Evolutionary conservation across 2,113 vertebrate genomes (phyloP), one percentile per base, ranked within the genome.

Genomic region (Murina feae): DNA sequence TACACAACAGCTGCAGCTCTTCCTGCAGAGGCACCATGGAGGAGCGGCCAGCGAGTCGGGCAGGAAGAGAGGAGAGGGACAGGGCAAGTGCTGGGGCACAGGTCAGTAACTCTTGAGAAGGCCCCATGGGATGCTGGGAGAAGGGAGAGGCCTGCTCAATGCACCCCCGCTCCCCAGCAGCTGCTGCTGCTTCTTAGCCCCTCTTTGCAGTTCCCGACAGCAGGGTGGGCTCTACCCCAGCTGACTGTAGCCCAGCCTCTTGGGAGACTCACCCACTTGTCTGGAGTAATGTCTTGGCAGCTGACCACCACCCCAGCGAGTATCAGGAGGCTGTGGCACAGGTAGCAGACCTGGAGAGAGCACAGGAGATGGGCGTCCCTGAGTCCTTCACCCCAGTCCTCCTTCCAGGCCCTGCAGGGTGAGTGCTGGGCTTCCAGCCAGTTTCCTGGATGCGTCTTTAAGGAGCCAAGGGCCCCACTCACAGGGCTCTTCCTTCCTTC

Each of bases 281-380:
- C 86, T 17, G 88, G 78, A 86, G 97, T 81, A 1, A 97, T 80
- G 2, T 63, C 89, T 93, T 96, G 69, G 78, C 93, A 76, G 91
- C 94, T 94, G 87, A 98, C 97, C 28, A 96, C 95, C 25, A 90
- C 49, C 11, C 92, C 96, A 1, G 97, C 95, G 68, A 97, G 97
- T 8, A 35, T 96, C 93, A 97, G 95, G 79, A 98, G 97, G 91
- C 95, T 97, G 93, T 96, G 65, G 86, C 95, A 97, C 78, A 97
- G 42, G 91, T 97, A 97, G 79, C 90, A 97, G 63, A 69, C 86
- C 97, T 98, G 88, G 4, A 9, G 55, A 72, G 28, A 78, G n/a
- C n/a, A 80, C 30, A 21, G 84, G 11, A 81, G 63, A 23, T 0
- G 1, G 25, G 71, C 28, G 6, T 42, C 55, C 51, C 42, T 88